Percentiles rank a stretch among this genome's conserved stretches.
Evolutionary conservation across 2,797 vertebrate species (phyloP).

Genomic region (Smutsia gigantea): DNA sequence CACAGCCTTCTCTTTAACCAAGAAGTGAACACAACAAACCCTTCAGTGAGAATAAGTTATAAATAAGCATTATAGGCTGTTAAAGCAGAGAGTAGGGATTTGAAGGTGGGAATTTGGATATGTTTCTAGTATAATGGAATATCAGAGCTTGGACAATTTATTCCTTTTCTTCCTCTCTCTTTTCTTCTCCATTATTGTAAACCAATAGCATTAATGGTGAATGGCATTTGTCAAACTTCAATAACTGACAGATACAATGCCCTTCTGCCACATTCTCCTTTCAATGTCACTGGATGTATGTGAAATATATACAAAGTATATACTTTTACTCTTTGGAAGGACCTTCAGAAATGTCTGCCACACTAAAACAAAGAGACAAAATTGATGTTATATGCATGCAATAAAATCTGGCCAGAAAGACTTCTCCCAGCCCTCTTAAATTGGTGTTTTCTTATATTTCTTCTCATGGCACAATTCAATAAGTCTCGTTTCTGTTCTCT

Average conservation of each 20-base stretch:
- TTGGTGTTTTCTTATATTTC: not conserved
- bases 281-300: not conserved
- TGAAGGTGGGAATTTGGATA: not conserved
- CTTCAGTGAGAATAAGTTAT: not conserved
- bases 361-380: constrained; percentile 38
- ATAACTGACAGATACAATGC: not conserved
- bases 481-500: not conserved
- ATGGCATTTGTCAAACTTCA: not conserved
- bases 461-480: not conserved
- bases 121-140: not conserved
- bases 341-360: constrained; percentile 1
- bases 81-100: not conserved
- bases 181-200: not conserved
- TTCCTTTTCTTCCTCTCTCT: not conserved
- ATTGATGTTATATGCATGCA: not conserved
- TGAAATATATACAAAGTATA: not conserved
- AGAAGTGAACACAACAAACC: not conserved
- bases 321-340: not conserved
- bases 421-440: not conserved
- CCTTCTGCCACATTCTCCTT: not conserved
- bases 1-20: not conserved
- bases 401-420: constrained; percentile 49
- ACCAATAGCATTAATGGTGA: constrained; percentile 4
- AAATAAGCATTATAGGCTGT: not conserved
- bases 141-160: not conserved